These are phyloP conservation scores for Elgaria multicarinata DNA, from an alignment of 2,113 vertebrate species.

Conservation along the genomic window DNA sequence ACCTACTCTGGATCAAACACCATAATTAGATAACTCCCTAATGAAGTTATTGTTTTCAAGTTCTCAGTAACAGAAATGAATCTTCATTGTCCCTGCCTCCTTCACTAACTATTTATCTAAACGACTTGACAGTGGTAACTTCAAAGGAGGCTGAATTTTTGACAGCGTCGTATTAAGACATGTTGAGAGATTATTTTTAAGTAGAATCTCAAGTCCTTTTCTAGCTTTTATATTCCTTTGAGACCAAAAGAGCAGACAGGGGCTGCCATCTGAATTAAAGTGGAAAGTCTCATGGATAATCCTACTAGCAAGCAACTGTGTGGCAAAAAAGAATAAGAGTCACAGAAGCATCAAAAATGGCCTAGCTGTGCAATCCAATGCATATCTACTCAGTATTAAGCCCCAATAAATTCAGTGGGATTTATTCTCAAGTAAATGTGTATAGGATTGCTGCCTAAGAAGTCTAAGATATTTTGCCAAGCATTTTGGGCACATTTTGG, in stretches of 20 bases:
- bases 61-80: conserved; percentile 30
- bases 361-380: no score
- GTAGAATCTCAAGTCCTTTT: conserved; percentile 55
- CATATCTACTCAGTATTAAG: no score
- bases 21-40: background rate
- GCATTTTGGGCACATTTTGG: no score
- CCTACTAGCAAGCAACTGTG: conserved; percentile 52
- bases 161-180: conserved; percentile 26
- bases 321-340: conserved; percentile 35
- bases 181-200: conserved; percentile 35
- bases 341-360: conserved; percentile 33
- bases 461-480: no score
- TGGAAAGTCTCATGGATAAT: conserved; percentile 58
- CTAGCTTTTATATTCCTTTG: conserved; percentile 50
- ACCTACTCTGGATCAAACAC: background rate
- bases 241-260: conserved; percentile 53
- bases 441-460: no score
- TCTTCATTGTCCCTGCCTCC: background rate
- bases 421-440: no score
- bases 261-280: conserved; percentile 65
- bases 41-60: background rate
- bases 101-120: conserved; percentile 15
- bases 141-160: conserved; percentile 59
- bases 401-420: no score
- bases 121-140: conserved; percentile 42